Evolutionary conservation across 2,113 vertebrate species (phyloP).

Genomic region (Pachycephala philippinensis): DNA sequence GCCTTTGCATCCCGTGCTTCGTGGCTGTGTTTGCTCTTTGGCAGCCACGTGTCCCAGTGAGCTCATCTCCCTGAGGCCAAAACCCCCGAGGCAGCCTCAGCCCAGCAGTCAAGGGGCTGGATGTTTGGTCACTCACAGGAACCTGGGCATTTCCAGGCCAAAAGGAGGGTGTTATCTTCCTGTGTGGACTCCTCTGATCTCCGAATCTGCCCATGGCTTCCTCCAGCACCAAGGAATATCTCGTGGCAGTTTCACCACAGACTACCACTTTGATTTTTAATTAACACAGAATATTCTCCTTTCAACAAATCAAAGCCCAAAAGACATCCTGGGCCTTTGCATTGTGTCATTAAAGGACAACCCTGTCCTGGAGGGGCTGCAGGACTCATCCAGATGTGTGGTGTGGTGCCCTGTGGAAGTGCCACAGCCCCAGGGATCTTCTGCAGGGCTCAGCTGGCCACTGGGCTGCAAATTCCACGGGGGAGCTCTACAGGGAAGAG

Average conservation of each 20-base stretch:
- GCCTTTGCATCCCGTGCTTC: fast-evolving
- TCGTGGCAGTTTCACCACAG: not conserved
- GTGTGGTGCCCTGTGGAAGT: not conserved
- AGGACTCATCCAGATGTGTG: not conserved
- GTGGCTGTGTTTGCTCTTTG: not conserved
- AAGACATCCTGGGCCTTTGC: not conserved
- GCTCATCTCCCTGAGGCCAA: not conserved
- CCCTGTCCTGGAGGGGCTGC: not conserved
- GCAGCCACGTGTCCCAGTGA: not conserved
- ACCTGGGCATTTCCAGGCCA: not conserved
- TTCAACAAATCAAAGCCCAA: not conserved
- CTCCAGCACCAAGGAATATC: not conserved
- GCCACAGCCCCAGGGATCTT: not conserved
- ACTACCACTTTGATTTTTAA: not conserved
- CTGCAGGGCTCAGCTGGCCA: not conserved
- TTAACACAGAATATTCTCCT: not conserved
- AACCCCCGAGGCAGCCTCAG: not conserved
- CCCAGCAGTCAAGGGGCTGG: not conserved
- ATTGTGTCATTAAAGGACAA: not conserved
- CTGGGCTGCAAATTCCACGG: not conserved
- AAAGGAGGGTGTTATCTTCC: not conserved
- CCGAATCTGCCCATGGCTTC: not conserved
- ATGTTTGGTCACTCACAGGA: not conserved
- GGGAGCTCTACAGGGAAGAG: not conserved
- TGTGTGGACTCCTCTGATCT: not conserved